phyloP scores from a whole-genome alignment of 2,888 invertebrate genomes.

The Drosophila suboccidentalis region DNA sequence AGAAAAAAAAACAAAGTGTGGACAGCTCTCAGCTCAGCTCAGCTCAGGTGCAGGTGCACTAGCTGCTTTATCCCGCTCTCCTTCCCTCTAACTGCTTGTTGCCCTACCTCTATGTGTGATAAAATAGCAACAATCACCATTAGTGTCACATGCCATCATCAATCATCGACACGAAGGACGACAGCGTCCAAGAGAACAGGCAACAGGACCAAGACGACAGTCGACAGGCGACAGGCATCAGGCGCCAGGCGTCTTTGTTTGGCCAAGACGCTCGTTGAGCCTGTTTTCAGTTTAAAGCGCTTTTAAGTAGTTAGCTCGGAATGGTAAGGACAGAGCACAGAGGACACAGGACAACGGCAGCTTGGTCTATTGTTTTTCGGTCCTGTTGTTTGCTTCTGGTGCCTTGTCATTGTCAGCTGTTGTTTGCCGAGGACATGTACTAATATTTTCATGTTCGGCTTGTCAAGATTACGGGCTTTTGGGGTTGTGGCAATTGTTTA shows the following conservation, averaged over 20 bases:
- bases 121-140: constrained; percentile 83
- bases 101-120: constrained; percentile 61
- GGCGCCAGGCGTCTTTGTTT: constrained; percentile 45
- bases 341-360: not conserved
- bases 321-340: not conserved
- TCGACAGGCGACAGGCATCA: constrained; percentile 18
- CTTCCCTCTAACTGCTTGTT: not conserved
- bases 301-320: constrained; percentile 61
- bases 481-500: constrained; percentile 8
- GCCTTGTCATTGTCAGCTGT: constrained; percentile 79
- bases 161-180: constrained; percentile 71
- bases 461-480: constrained; percentile 58
- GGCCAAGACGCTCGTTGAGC: constrained; percentile 56
- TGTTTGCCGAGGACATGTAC: constrained; percentile 65
- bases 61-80: not conserved
- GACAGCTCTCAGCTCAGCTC: constrained; percentile 23
- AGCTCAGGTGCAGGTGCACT: constrained; percentile 56
- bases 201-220: constrained; percentile 15
- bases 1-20: constrained; percentile 27
- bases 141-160: constrained; percentile 81
- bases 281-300: constrained; percentile 73
- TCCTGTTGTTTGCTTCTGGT: constrained; percentile 28
- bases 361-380: constrained; percentile 55
- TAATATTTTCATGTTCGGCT: constrained; percentile 78
- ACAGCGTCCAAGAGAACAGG: constrained; percentile 47